Evolutionary conservation across 1,140 invertebrate genomes (phyloP), one percentile per base, ranked within the genome.

Genomic region (Drosophila lowei): DNA sequence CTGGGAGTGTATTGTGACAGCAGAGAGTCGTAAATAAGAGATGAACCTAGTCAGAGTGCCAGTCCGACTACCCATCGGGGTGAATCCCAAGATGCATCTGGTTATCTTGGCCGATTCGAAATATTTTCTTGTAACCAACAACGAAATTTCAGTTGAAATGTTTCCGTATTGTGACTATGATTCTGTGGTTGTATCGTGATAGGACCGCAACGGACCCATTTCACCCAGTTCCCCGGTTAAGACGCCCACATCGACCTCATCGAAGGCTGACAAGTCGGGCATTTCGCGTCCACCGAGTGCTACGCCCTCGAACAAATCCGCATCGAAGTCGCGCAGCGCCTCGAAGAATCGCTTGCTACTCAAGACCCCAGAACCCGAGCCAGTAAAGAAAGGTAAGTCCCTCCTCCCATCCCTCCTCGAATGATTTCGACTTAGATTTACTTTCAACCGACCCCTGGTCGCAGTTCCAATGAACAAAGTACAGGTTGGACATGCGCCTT

Each of bases 401-500:
- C 11, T 18, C 18, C 18, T 18, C 18, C 0, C 2, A 55, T 1
- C 1, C 9, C 7, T 25, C 21, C 6, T 48, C 16, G 46, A 18
- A 18, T 15, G 15, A 48, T 43, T 21, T 28, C 28, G n/a, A n/a
- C n/a, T n/a, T n/a, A n/a, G 6, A 1, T 30, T 15, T 11, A 9
- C 16, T 47, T 93, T 25, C 5, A 25, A 25, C 23, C 92, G 23
- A 0, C 7, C 0, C 28, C 89, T 95, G 30, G 9, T 94, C 6
- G 0, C 96, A 94, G 91, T 98, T 72, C 96, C 97, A 56, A 98
- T 98, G 96, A 98, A 98, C 90, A 98, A 98, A 93, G 92, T 98
- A 77, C 96, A 97, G 93, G 97, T 98, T 7, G 97, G 97, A 48
- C 94, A 95, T 58, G 96, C 96, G 6, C 96, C 97, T 44, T 97